Evolutionary conservation across 2,888 invertebrate species (phyloP), one percentile per base, ranked within the genome.

Genomic region (Cistogaster globosa): DNA sequence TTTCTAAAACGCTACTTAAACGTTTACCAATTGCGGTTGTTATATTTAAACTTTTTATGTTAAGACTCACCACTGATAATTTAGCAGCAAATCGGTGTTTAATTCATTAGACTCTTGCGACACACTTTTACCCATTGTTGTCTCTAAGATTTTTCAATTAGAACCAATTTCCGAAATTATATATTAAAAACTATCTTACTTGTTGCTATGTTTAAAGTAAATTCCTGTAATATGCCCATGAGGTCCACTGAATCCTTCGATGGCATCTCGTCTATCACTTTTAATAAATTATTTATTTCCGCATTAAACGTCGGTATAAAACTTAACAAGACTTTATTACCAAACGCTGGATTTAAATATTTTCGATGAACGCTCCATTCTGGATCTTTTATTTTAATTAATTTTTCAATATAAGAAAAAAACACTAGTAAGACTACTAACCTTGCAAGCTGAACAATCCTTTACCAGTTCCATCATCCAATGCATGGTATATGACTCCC

Each of bases 101-200:
- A 88, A 26, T 83, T 86, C 82, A 12, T 82, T 75, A 12, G 87
- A 88, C 1, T 87, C 87, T 38, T 81, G 72, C 7, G 86, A 78
- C 11, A 88, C 88, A 69, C 89, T 88, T 57, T 87, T 89, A 0
- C 92, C 92, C 92, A 92, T 92, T 12, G 92, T 92, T 0, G 91
- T 92, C 86, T 90, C 91, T 91, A 69, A 42, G 67, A 20, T 20
- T 36, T 20, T 6, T 42, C 1, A 16, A 5, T 32, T 14, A 18
- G 16, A 16, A 60, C 48, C 2, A 1, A 2, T 55, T 2, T 6
- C 2, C 2, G 16, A 9, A 20, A 38, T 20, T 5, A 0, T 32
- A 12, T 20, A 8, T 0, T 7, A 38, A 38, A n/a, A 38, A 38
- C 8, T 14, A 12, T 88, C 90, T 89, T 86, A 92, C 92, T 89